These are phyloP conservation scores for Drosophila helvetica DNA, from an alignment of 2,888 invertebrate species.

Conservation along the genomic window DNA sequence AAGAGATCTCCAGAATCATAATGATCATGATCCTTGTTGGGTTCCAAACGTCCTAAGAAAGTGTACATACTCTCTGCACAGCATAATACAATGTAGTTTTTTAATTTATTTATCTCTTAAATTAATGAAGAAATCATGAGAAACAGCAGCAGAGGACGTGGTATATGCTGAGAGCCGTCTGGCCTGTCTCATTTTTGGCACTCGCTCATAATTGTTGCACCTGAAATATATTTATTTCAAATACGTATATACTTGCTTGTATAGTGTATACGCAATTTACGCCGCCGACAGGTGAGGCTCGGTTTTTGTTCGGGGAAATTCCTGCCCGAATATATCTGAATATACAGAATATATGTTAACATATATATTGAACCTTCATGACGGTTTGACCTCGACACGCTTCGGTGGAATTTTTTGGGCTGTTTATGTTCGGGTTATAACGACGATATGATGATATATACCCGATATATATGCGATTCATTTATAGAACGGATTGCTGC, in stretches of 20 bases:
- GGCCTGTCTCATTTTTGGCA: conserved; percentile 27
- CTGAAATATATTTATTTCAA: conserved; percentile 37
- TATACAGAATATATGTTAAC: conserved; percentile 4
- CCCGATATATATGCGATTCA: conserved; percentile 23
- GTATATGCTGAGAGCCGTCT: conserved; percentile 31
- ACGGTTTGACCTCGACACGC: conserved; percentile 65
- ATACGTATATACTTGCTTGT: background rate
- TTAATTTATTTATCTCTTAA: background rate
- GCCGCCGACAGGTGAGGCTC: conserved; percentile 27
- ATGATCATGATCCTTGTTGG: background rate
- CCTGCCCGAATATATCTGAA: conserved; percentile 2
- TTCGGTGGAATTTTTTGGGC: conserved; percentile 61
- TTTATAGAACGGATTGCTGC: conserved; percentile 32
- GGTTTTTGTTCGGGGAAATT: background rate
- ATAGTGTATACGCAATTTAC: conserved; percentile 23
- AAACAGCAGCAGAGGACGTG: conserved; percentile 52
- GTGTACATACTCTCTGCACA: background rate
- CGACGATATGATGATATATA: conserved; percentile 21
- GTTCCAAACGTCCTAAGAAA: background rate
- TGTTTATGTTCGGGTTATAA: conserved; percentile 57
- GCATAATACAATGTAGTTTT: background rate
- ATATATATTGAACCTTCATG: conserved; percentile 25
- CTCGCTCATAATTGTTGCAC: conserved; percentile 46
- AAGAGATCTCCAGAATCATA: too few relatives aligned
- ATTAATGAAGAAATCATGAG: conserved; percentile 43